Evolutionary conservation across 2,797 vertebrate genomes (phyloP).

Genomic region (Aphelocoma californica): DNA sequence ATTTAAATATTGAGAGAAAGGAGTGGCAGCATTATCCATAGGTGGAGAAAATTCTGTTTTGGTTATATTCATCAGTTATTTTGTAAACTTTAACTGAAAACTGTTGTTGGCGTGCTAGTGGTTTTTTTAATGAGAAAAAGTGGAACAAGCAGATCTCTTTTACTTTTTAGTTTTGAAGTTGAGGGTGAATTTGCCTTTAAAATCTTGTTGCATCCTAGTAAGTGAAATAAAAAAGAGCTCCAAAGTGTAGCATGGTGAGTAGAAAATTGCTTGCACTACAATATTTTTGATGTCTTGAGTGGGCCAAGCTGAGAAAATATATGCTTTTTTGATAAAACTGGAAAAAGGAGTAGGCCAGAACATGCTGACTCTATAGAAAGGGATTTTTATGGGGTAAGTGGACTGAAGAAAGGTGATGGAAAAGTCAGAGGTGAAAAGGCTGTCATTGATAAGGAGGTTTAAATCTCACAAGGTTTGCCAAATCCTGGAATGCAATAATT

Average conservation of each 20-base stretch:
- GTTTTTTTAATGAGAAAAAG: neutral
- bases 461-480: neutral
- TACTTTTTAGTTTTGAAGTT: neutral
- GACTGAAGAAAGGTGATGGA: neutral
- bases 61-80: neutral
- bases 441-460: neutral
- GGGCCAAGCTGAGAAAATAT: neutral
- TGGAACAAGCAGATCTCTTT: neutral
- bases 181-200: neutral
- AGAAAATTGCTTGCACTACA: neutral
- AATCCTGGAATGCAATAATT: neutral
- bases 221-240: neutral
- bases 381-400: neutral
- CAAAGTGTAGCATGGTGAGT: neutral
- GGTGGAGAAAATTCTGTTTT: neutral
- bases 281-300: neutral
- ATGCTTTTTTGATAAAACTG: neutral
- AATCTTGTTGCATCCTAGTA: neutral
- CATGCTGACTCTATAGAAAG: neutral
- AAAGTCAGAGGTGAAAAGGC: neutral
- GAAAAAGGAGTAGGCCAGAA: neutral
- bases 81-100: neutral
- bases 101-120: neutral
- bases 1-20: neutral
- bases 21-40: neutral